Evolutionary conservation across 2,888 invertebrate genomes (phyloP).

Genomic region (Tolmerus cingulatus): DNA sequence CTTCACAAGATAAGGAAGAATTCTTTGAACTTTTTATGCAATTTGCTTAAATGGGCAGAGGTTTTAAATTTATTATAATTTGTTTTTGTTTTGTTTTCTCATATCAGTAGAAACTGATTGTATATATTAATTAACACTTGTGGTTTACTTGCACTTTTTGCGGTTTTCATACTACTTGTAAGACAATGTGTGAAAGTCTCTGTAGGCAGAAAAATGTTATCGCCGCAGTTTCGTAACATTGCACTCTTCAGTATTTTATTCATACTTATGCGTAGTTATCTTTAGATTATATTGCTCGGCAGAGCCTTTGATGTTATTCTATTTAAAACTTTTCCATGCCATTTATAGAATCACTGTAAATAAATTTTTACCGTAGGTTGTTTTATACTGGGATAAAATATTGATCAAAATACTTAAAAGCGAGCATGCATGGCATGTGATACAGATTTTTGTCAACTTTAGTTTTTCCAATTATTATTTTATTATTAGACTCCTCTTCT

Average conservation of each 20-base stretch:
- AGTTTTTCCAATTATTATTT: too few species aligned
- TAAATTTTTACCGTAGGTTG: too few species aligned
- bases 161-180: not conserved
- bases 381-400: too few species aligned
- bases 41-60: not conserved
- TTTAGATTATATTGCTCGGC: not conserved
- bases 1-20: not conserved
- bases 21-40: not conserved
- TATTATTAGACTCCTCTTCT: too few species aligned
- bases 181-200: not conserved
- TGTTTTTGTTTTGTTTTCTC: not conserved
- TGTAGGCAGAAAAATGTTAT: not conserved
- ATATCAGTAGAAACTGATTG: not conserved
- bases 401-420: too few species aligned
- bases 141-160: not conserved
- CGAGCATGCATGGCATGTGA: too few species aligned
- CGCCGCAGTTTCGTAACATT: not conserved
- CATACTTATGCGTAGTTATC: not conserved
- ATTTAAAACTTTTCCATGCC: not conserved
- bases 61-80: not conserved
- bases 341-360: too few species aligned
- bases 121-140: not conserved
- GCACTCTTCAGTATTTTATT: not conserved
- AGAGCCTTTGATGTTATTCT: not conserved
- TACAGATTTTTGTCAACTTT: too few species aligned